Evolutionary conservation across 2,797 vertebrate genomes (phyloP).

Genomic region (Pelochelys cantorii): DNA sequence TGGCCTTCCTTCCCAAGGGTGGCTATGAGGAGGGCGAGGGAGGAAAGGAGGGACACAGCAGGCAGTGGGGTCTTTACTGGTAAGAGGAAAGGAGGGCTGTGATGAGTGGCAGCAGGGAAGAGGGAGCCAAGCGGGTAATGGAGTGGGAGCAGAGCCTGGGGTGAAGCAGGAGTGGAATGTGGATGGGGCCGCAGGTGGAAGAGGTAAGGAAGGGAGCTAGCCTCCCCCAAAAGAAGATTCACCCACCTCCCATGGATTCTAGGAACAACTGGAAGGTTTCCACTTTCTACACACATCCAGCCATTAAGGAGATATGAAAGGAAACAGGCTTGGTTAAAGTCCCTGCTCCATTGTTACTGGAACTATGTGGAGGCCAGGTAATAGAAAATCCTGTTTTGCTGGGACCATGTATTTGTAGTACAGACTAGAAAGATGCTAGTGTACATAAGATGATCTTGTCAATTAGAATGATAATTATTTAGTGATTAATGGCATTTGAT

Average conservation of each 20-base stretch:
- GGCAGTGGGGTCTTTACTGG: too few relatives aligned
- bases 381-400: neutral
- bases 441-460: neutral
- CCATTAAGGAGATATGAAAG: neutral
- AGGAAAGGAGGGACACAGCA: too few relatives aligned
- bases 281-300: neutral
- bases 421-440: neutral
- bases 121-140: too few relatives aligned
- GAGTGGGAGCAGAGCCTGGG: too few relatives aligned
- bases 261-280: neutral
- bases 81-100: too few relatives aligned
- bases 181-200: too few relatives aligned
- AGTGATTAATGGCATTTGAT: neutral
- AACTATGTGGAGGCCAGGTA: neutral
- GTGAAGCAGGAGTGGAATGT: too few relatives aligned
- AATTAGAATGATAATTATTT: neutral
- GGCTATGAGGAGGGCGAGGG: too few relatives aligned
- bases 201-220: too few relatives aligned
- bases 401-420: neutral
- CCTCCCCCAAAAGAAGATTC: too few relatives aligned
- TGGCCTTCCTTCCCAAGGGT: neutral
- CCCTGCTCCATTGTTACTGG: neutral
- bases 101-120: too few relatives aligned
- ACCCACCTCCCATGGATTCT: neutral
- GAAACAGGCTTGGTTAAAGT: neutral